Conservation (phyloP, 2,888 invertebrate species). For the Apodemia hepburni region DNA sequence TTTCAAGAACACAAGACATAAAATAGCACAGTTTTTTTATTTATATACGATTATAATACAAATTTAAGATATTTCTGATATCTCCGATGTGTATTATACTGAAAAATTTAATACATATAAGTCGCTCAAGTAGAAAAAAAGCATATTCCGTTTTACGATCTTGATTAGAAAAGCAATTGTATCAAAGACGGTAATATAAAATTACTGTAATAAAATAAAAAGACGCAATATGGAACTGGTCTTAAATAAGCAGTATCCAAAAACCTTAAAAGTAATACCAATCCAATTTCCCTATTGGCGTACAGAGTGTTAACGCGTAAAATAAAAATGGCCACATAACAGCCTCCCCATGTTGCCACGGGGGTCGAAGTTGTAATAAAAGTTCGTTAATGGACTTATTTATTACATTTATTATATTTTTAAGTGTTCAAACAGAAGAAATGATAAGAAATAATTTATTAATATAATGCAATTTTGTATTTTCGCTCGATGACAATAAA, state of each 20-base stretch:
- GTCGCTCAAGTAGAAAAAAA: not conserved
- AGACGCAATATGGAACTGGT: constrained; percentile 63
- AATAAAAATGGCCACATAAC: constrained; percentile 73
- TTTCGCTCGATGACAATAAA: not conserved
- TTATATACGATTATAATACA: too few species aligned
- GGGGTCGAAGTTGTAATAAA: constrained; percentile 54
- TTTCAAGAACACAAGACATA: too few species aligned
- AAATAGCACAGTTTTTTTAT: too few species aligned
- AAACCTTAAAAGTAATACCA: constrained; percentile 67
- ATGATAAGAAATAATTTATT: constrained; percentile 20
- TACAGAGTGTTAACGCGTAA: constrained; percentile 70
- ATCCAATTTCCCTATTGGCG: constrained; percentile 76
- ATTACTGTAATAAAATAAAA: constrained; percentile 35
- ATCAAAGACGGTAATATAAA: constrained; percentile 51
- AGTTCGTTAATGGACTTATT: constrained; percentile 69
- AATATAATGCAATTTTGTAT: constrained; percentile 5
- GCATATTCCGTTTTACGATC: constrained; percentile 13
- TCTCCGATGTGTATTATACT: too few species aligned
- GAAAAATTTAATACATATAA: too few species aligned
- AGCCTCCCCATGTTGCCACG: constrained; percentile 47
- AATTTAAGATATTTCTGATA: too few species aligned
- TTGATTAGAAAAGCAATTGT: constrained; percentile 46
- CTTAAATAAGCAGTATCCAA: constrained; percentile 60
- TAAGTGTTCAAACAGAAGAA: constrained; percentile 24
- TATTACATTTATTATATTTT: constrained; percentile 47